Conservation (phyloP, 2,888 invertebrate genomes). For the Bombylius discolor region DNA sequence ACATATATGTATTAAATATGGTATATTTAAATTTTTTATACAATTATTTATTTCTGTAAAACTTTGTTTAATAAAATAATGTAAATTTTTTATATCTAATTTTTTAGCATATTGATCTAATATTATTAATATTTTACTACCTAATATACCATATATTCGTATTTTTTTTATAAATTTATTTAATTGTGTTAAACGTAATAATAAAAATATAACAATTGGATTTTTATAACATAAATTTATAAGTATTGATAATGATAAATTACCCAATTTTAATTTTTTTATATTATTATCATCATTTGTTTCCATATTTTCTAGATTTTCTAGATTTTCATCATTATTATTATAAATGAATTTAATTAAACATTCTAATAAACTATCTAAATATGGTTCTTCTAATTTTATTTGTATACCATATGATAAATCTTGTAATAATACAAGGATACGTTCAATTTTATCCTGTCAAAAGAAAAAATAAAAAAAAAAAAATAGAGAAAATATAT, state of each 20-base stretch:
- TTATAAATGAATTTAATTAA: conserved; percentile 53
- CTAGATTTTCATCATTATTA: conserved; percentile 27
- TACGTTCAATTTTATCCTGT: conserved; percentile 23
- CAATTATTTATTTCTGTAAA: conserved; percentile 28
- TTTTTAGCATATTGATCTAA: conserved; percentile 28
- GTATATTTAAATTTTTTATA: conserved; percentile 28
- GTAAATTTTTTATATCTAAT: conserved; percentile 24
- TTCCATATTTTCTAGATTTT: too few species aligned
- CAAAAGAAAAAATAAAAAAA: not conserved
- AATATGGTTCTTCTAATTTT: conserved; percentile 66
- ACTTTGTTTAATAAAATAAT: conserved; percentile 27
- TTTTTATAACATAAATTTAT: conserved; percentile 72
- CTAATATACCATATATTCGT: conserved; percentile 28
- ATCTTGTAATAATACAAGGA: conserved; percentile 41
- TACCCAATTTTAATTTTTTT: conserved; percentile 25
- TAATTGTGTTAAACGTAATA: conserved; percentile 54
- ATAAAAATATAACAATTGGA: conserved; percentile 55
- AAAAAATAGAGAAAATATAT: not conserved
- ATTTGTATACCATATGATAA: conserved; percentile 67
- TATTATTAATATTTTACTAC: conserved; percentile 32
- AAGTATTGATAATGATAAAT: conserved; percentile 51
- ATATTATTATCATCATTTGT: not conserved
- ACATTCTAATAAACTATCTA: conserved; percentile 51
- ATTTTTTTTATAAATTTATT: conserved; percentile 29
- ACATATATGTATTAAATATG: conserved; percentile 29